Percentiles rank a stretch among this genome's conserved stretches.
phyloP scores from a whole-genome alignment of 2,888 invertebrate species.

The Zeuzera pyrina region DNA sequence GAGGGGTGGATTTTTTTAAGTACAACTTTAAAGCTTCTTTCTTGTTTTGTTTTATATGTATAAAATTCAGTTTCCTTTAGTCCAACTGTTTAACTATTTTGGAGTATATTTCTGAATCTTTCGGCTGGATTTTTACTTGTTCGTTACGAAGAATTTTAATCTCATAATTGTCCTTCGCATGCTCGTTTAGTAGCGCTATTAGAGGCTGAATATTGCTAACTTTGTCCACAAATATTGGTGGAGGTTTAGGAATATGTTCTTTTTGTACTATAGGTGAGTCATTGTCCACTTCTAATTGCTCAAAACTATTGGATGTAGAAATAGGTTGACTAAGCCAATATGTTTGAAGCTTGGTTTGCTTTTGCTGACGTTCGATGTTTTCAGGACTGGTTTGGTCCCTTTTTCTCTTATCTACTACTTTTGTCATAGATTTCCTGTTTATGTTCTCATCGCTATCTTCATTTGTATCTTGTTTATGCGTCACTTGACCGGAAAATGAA shows the following conservation, averaged over 20 bases:
- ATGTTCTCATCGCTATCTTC: too few relatives aligned
- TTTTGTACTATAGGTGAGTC: background rate
- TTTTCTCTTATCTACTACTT: too few relatives aligned
- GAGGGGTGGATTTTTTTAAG: slow-evolving; percentile 13
- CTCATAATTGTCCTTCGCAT: background rate
- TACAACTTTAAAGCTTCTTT: slow-evolving; percentile 8
- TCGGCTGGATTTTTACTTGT: slow-evolving; percentile 6
- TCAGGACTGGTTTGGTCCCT: too few relatives aligned
- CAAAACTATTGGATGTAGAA: background rate
- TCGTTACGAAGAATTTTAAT: slow-evolving; percentile 2
- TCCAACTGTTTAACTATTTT: slow-evolving; percentile 6
- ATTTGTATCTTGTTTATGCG: too few relatives aligned
- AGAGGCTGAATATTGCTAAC: slow-evolving; percentile 2
- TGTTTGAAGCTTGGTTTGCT: background rate
- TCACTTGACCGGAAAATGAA: too few relatives aligned
- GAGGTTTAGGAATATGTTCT: background rate
- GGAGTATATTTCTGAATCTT: slow-evolving; percentile 6
- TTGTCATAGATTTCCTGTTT: too few relatives aligned
- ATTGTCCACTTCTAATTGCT: background rate
- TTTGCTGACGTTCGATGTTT: too few relatives aligned
- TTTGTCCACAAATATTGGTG: slow-evolving; percentile 1
- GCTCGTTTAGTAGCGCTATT: background rate
- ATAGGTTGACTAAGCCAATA: background rate
- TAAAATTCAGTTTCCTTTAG: slow-evolving; percentile 10
- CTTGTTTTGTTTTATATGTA: slow-evolving; percentile 12